Conservation (phyloP, 1,140 invertebrate genomes). For the Steinernema khuongi region DNA sequence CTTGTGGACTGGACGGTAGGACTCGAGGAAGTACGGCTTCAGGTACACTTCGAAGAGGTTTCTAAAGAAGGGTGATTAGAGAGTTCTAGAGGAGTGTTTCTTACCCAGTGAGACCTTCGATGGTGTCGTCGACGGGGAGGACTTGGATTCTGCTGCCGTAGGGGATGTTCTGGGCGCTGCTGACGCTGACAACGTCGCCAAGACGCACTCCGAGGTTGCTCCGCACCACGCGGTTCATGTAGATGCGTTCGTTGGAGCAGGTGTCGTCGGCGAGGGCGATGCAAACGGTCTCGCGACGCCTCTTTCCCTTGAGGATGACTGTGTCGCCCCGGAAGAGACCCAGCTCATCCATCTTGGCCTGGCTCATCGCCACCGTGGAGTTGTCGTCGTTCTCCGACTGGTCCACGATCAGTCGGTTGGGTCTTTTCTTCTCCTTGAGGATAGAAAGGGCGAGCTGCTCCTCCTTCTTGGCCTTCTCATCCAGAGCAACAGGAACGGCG, state of each 20-base stretch:
- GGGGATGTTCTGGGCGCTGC: constrained; percentile 89
- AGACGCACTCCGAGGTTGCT: constrained; percentile 92
- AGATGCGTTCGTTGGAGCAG: constrained; percentile 91
- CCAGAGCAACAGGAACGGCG: too few species aligned
- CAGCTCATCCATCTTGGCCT: constrained; percentile 97
- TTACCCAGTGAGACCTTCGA: constrained; percentile 93
- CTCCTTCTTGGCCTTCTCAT: constrained; percentile 58
- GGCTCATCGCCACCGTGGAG: constrained; percentile 50
- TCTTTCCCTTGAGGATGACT: constrained; percentile 81
- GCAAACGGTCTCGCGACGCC: constrained; percentile 93
- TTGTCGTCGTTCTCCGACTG: constrained; percentile 29
- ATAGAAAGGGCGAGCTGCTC: constrained; percentile 97
- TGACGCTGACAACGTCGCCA: constrained; percentile 78
- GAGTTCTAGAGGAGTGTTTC: constrained; percentile 30
- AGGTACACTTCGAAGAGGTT: constrained; percentile 96
- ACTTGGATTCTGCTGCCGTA: constrained; percentile 97
- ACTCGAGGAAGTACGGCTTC: constrained; percentile 98
- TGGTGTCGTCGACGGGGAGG: constrained; percentile 95
- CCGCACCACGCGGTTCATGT: constrained; percentile 94
- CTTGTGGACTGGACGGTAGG: constrained; percentile 96
- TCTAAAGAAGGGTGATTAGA: constrained; percentile 63
- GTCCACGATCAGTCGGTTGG: constrained; percentile 93
- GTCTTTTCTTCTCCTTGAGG: constrained; percentile 87
- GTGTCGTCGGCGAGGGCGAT: constrained; percentile 94
- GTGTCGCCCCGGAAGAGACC: constrained; percentile 96